Evolutionary conservation across 2,888 invertebrate genomes (phyloP), one percentile per base, ranked within the genome.

Genomic region (Osmoderma eremita): DNA sequence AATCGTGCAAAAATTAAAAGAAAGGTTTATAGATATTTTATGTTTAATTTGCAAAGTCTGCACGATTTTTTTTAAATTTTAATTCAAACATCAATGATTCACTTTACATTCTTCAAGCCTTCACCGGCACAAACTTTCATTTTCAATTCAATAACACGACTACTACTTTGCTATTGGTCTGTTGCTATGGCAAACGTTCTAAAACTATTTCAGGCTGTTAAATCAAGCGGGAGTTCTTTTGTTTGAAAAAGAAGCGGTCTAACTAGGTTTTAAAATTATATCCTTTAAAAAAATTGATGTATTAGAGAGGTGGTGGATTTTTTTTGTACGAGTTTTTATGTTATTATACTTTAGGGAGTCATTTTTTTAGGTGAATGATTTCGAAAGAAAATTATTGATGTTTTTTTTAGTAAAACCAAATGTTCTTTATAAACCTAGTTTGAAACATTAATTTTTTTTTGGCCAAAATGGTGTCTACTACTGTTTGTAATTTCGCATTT

Each of bases 171-270:
- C 58, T 61, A 45, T 45, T 45, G 58, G 45, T 61, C 30, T 45
- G 30, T 45, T 61, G 58, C 58, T 61, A 45, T 18, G 15, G 42
- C 58, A 61, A 30, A 65, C 49, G 49, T 50, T 65, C 58, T 65
- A 65, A 65, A 65, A 73, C 68, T 72, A 74, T 75, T 75, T 75
- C 73, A 75, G 75, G 75, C 75, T 75, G 73, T 68, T 64, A 64
- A 68, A 61, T 45, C 5, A 3, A 30, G 45, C 45, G 45, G 58
- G 17, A 67, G 64, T 68, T 62, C 39, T 67, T 53, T 54, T 30
- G 30, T 30, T 30, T 30, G 10, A 42, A 56, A 53, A 63, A 48
- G 12, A 20, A 20, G 17, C n/a, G n/a, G n/a, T n/a, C n/a, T n/a
- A n/a, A n/a, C n/a, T n/a, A 3, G 53, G 18, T 45, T 18, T 12